These are phyloP conservation scores for Eilema depressum DNA, from an alignment of 2,888 invertebrate genomes.

Conservation along the genomic window DNA sequence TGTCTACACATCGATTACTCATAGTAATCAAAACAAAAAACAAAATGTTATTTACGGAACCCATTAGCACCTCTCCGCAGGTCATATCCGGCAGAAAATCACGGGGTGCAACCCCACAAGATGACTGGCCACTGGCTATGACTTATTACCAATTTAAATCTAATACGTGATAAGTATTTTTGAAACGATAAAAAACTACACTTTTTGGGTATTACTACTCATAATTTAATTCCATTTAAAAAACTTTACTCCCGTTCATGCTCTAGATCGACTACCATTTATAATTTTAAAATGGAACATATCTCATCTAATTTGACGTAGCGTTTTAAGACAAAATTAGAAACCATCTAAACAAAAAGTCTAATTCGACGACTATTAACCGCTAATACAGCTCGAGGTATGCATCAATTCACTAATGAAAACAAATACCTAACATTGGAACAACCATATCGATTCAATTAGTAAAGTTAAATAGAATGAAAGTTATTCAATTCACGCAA, in stretches of 20 bases:
- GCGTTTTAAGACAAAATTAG: constrained; percentile 26
- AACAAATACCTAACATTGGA: constrained; percentile 67
- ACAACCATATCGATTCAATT: constrained; percentile 71
- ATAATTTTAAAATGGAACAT: neutral
- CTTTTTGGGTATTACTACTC: neutral
- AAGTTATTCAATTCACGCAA: constrained; percentile 65
- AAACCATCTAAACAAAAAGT: constrained; percentile 37
- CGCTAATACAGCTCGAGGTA: constrained; percentile 39
- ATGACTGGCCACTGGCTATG: constrained; percentile 64
- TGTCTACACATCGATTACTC: constrained; percentile 59
- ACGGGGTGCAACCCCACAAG: constrained; percentile 68
- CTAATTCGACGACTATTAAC: constrained; percentile 36
- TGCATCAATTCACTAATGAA: constrained; percentile 64
- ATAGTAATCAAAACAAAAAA: constrained; percentile 56
- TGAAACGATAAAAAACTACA: constrained; percentile 21
- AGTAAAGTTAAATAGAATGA: constrained; percentile 67
- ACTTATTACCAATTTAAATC: constrained; percentile 69
- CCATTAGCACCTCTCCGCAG: constrained; percentile 76
- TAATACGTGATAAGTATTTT: constrained; percentile 59
- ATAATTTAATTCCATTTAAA: neutral
- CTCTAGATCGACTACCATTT: neutral
- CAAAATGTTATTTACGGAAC: constrained; percentile 70
- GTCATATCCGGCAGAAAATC: constrained; percentile 79
- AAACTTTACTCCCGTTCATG: neutral
- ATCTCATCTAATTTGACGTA: constrained; percentile 22